These are phyloP conservation scores for Agrotis clavis DNA, from an alignment of 2,888 invertebrate species.

Conservation along the genomic window DNA sequence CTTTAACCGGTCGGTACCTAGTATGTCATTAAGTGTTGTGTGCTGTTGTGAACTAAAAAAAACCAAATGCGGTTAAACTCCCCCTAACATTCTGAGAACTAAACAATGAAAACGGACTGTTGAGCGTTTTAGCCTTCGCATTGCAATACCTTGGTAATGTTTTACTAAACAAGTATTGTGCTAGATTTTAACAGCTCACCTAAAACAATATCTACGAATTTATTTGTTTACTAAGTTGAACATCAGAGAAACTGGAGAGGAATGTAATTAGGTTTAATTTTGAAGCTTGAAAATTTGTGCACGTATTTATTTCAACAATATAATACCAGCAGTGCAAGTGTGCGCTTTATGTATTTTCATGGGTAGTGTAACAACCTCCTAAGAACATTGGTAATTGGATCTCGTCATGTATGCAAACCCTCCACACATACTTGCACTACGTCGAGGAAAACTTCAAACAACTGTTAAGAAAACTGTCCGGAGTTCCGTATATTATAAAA, in stretches of 20 bases:
- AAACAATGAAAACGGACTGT: conserved; percentile 47
- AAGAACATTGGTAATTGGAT: background rate
- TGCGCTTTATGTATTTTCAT: background rate
- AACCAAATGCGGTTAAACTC: conserved; percentile 22
- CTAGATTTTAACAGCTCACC: conserved; percentile 7
- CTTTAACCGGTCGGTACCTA: conserved; percentile 40
- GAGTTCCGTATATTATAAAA: background rate
- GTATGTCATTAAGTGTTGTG: background rate
- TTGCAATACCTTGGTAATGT: conserved; percentile 21
- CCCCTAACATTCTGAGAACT: background rate
- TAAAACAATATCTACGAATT: background rate
- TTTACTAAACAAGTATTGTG: conserved; percentile 27
- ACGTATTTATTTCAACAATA: background rate
- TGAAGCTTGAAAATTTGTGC: background rate
- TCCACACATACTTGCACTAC: background rate
- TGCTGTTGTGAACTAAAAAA: conserved; percentile 16
- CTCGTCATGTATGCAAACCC: background rate
- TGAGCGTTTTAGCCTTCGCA: conserved; percentile 13
- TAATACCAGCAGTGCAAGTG: background rate
- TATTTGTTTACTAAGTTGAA: conserved; percentile 9
- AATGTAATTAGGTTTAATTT: background rate
- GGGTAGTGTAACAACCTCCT: background rate
- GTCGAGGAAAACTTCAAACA: background rate
- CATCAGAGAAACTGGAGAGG: background rate
- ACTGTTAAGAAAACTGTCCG: conserved; percentile 3